A percentile compares a stretch with the other conserved stretches of the same genome.
phyloP scores from a whole-genome alignment of 2,888 invertebrate species.

The Liopterus haemorrhoidalis region DNA sequence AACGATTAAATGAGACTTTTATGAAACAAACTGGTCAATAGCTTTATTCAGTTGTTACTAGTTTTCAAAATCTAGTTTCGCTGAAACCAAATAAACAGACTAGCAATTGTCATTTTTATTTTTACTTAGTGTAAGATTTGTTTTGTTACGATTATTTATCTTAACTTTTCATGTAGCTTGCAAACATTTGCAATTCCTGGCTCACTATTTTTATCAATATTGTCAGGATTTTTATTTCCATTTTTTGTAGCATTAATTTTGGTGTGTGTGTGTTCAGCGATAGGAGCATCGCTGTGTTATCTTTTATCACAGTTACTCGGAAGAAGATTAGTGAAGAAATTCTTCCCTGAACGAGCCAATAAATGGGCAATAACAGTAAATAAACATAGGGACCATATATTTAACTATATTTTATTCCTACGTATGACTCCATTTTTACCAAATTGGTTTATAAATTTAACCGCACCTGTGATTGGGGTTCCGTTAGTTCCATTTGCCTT shows the following conservation, averaged over 20 bases:
- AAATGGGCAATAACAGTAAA: slow-evolving; percentile 80
- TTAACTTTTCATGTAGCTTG: slow-evolving; percentile 57
- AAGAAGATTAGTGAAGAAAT: slow-evolving; percentile 73
- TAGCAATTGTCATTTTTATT: too few relatives aligned
- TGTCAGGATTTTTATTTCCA: slow-evolving; percentile 94
- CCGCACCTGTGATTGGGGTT: slow-evolving; percentile 94
- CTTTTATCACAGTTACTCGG: slow-evolving; percentile 87
- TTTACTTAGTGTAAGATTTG: too few relatives aligned
- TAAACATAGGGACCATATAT: slow-evolving; percentile 79
- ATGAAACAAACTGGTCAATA: too few relatives aligned
- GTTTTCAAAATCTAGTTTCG: too few relatives aligned
- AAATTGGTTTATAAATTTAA: slow-evolving; percentile 98
- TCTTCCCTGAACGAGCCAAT: slow-evolving; percentile 80
- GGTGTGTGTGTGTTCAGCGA: slow-evolving; percentile 89
- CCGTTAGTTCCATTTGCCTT: slow-evolving; percentile 86
- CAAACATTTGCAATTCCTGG: slow-evolving; percentile 99
- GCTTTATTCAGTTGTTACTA: too few relatives aligned
- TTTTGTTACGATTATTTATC: slow-evolving; percentile 34
- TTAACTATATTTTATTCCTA: slow-evolving; percentile 95
- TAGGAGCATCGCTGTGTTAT: slow-evolving; percentile 95
- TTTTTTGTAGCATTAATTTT: slow-evolving; percentile 83
- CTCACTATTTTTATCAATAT: slow-evolving; percentile 92
- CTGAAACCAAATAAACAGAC: too few relatives aligned
- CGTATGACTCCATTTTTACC: slow-evolving; percentile 94
- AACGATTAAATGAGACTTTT: too few relatives aligned